A percentile compares a stretch with the other conserved stretches of the same genome.
phyloP scores from a whole-genome alignment of 1,140 invertebrate genomes.

The Leptinotarsa defecta region DNA sequence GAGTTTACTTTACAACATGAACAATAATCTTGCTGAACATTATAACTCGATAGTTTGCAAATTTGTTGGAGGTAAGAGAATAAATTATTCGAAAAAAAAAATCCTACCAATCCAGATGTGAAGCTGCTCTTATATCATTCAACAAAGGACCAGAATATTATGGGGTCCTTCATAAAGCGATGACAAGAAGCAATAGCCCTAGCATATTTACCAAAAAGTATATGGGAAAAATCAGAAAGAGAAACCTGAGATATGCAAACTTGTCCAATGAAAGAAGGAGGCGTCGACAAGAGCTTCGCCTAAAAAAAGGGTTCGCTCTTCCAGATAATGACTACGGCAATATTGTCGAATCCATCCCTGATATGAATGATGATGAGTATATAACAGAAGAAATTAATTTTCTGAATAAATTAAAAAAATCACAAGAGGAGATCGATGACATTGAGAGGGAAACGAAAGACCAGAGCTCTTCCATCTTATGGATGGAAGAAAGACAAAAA shows the following conservation, averaged over 20 bases:
- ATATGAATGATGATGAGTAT: slow-evolving; percentile 15
- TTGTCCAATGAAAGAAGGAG: slow-evolving; percentile 2
- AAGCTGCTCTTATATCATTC: slow-evolving; percentile 45
- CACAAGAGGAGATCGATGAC: background rate
- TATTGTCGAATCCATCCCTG: slow-evolving; percentile 13
- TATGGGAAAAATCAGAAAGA: slow-evolving; percentile 17
- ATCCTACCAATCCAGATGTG: slow-evolving; percentile 47
- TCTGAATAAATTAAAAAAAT: slow-evolving; percentile 15
- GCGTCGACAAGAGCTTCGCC: slow-evolving; percentile 11
- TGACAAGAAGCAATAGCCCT: slow-evolving; percentile 2
- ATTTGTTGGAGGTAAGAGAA: slow-evolving; percentile 53
- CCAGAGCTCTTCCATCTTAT: slow-evolving; percentile 45
- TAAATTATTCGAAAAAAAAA: slow-evolving; percentile 46
- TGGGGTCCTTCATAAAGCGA: slow-evolving; percentile 11
- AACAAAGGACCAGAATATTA: slow-evolving; percentile 39
- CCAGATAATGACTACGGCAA: slow-evolving; percentile 14
- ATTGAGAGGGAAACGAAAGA: slow-evolving; percentile 17
- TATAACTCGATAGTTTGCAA: slow-evolving; percentile 53
- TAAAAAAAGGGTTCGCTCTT: slow-evolving; percentile 12
- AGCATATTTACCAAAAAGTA: slow-evolving; percentile 4
- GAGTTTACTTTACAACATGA: slow-evolving; percentile 51
- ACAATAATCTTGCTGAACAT: slow-evolving; percentile 56
- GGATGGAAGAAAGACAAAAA: slow-evolving; percentile 44
- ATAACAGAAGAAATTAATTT: slow-evolving; percentile 10
- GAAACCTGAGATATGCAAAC: slow-evolving; percentile 14